Conservation (phyloP, 1,140 invertebrate species). For the Macrobrachium rosenbergii region DNA sequence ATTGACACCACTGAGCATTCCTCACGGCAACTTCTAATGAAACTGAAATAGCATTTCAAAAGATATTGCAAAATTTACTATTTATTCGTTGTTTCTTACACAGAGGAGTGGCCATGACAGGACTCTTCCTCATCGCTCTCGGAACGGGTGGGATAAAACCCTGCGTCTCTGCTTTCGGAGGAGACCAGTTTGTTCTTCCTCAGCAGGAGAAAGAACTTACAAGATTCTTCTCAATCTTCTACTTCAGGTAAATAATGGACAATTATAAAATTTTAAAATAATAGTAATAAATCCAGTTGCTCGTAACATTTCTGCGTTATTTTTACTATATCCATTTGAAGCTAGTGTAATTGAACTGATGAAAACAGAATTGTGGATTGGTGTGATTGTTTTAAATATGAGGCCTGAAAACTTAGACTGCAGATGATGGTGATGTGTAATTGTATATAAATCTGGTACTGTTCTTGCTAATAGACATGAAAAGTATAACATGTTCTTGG, state of each 20-base stretch:
- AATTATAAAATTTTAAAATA: background rate
- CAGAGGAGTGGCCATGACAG: constrained; percentile 82
- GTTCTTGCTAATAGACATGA: no score
- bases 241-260: constrained; percentile 56
- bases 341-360: no score
- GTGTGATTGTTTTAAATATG: no score
- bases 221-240: constrained; percentile 86
- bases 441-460: no score
- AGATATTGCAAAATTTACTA: background rate
- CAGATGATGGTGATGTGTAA: no score
- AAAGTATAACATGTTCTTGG: no score
- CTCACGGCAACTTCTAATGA: background rate
- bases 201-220: constrained; percentile 82
- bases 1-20: no score
- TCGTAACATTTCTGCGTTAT: no score
- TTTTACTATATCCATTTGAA: no score
- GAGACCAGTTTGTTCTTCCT: constrained; percentile 86
- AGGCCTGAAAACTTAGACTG: no score
- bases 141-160: constrained; percentile 98
- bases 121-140: constrained; percentile 85
- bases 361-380: no score
- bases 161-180: constrained; percentile 96
- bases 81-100: constrained; percentile 64
- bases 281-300: background rate
- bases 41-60: background rate